Conservation (phyloP, 2,113 vertebrate species). For the Benitochromis conjunctus region DNA sequence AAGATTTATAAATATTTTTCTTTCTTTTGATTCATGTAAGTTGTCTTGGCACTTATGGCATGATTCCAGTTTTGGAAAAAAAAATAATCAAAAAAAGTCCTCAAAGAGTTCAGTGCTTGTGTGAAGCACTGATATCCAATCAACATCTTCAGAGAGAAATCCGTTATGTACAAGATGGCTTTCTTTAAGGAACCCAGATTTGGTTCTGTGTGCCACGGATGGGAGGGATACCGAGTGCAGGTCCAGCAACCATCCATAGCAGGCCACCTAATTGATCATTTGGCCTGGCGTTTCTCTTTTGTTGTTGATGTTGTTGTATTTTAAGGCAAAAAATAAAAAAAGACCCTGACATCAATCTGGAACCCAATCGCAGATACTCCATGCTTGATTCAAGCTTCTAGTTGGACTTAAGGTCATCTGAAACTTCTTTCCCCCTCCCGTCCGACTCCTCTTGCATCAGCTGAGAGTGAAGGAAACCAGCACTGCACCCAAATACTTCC, state of each 20-base stretch:
- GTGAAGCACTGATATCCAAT: constrained; percentile 62
- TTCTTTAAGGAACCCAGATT: constrained; percentile 22
- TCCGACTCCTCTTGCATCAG: constrained; percentile 68
- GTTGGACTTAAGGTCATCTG: constrained; percentile 36
- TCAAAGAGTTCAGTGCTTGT: constrained; percentile 17
- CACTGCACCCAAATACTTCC: constrained; percentile 46
- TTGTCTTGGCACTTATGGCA: constrained; percentile 62
- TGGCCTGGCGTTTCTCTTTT: constrained; percentile 28
- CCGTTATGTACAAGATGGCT: constrained; percentile 61
- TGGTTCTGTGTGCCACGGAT: constrained; percentile 47
- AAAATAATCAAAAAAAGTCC: constrained; percentile 53
- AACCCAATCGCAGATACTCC: constrained; percentile 63
- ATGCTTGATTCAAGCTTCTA: constrained; percentile 27
- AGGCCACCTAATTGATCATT: constrained; percentile 37
- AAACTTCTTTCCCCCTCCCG: neutral
- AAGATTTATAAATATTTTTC: constrained; percentile 78
- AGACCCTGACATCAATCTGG: constrained; percentile 38
- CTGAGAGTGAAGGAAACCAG: constrained; percentile 53
- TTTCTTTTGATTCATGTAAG: constrained; percentile 71
- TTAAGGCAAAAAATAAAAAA: neutral
- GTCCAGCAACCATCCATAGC: constrained; percentile 63
- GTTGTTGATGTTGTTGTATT: neutral
- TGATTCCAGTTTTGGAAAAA: constrained; percentile 77
- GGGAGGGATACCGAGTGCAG: constrained; percentile 40
- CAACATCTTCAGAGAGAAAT: constrained; percentile 63